These are phyloP conservation scores for Drosophila parvula DNA, from an alignment of 1,140 invertebrate genomes.

Conservation along the genomic window DNA sequence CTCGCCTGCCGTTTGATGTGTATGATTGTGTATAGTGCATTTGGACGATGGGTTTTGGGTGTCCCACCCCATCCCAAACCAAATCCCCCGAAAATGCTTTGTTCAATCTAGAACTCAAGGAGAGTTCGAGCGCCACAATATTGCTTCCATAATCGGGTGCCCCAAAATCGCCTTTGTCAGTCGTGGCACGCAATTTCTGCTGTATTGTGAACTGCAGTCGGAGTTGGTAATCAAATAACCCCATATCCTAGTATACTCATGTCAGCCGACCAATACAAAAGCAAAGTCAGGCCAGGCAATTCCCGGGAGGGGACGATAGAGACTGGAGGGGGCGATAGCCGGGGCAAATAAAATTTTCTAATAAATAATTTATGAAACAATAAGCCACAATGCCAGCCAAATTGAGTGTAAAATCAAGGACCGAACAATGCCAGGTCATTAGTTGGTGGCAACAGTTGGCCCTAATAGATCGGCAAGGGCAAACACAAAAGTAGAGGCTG, in stretches of 20 bases:
- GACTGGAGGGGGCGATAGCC: not conserved
- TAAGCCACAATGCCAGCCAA: slow-evolving; percentile 60
- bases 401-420: slow-evolving; percentile 73
- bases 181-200: slow-evolving; percentile 24
- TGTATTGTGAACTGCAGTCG: slow-evolving; percentile 14
- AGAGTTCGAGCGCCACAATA: slow-evolving; percentile 13
- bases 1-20: slow-evolving; percentile 37
- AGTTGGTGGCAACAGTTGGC: slow-evolving; percentile 52
- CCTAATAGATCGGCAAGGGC: slow-evolving; percentile 13
- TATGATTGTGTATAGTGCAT: slow-evolving; percentile 28
- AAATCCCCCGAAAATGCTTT: slow-evolving; percentile 7
- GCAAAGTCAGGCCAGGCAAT: slow-evolving; percentile 21
- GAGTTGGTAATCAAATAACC: slow-evolving; percentile 22
- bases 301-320: slow-evolving; percentile 12
- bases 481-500: slow-evolving; percentile 4
- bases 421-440: slow-evolving; percentile 73
- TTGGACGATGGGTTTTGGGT: slow-evolving; percentile 9
- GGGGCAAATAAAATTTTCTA: slow-evolving; percentile 56
- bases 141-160: slow-evolving; percentile 35
- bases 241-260: not conserved
- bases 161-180: slow-evolving; percentile 36
- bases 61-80: not conserved
- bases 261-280: not conserved
- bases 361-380: slow-evolving; percentile 77
- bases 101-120: slow-evolving; percentile 17